Base-by-base conservation (phyloP, 2,113 vertebrate genomes). In the Ctenomys sociabilis region DNA sequence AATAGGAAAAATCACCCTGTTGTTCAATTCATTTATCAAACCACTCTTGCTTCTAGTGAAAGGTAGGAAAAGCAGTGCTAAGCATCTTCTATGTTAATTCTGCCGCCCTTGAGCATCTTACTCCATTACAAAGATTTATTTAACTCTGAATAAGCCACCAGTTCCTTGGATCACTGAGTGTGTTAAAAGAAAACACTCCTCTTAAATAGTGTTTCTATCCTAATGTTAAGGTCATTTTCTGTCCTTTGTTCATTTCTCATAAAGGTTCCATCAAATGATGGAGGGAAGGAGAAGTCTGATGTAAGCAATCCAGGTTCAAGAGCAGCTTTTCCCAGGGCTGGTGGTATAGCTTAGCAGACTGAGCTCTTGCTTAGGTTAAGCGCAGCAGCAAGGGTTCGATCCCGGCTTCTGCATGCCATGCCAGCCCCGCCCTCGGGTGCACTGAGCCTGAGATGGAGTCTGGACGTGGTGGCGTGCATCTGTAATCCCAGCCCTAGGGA, bases 11-110 rank as follows among this genome's bases (percentile, higher is more conserved):
- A 93, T 92, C 59, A 86, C 66, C n/a, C 70, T 57, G 57, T 94
- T 96, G 96, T 96, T 97, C 94, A 97, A 95, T 97, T 93, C 95
- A 95, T 96, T 98, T 97, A 90, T 97, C 96, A 98, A 97, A 94
- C 87, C 98, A 64, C 85, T 97, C 82, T 93, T 96, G 95, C 95
- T 97, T 88, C 96, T 88, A 95, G 88, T 95, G 92, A 88, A 97
- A 88, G 43, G 85, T 94, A 57, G 66, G 91, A 49, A 97, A 97
- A 96, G 83, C 96, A 97, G 97, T 93, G 97, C 97, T 96, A 95
- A 95, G 82, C 77, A 96, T 92, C 81, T 75, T 88, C 77, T 75
- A 43, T 92, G 54, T 66, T 94, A 98, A 90, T 97, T 82, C 96
- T 90, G 66, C 90, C 91, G 94, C 96, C 88, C 96, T 89, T 84